Conservation (phyloP, 2,797 vertebrate genomes). For the Dendrocincla tyrannina region DNA sequence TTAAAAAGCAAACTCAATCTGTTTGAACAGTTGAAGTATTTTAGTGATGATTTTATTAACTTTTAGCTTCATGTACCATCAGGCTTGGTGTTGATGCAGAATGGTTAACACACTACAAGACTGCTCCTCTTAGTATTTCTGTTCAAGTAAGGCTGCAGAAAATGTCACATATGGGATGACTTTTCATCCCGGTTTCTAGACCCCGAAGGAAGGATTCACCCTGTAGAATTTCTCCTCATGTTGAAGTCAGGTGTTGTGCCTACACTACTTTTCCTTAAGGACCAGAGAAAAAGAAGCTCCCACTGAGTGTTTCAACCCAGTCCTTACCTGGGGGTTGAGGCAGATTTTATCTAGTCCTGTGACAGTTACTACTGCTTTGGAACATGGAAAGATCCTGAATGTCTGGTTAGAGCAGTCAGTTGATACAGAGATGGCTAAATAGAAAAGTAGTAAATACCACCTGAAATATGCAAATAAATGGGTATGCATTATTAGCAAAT, state of each 20-base stretch:
- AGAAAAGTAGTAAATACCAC: background rate
- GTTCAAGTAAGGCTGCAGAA: background rate
- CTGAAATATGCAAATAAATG: background rate
- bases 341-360: background rate
- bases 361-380: background rate
- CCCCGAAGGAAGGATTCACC: background rate
- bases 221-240: background rate
- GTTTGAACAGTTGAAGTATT: background rate
- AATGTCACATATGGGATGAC: background rate
- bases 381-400: background rate
- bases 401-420: background rate
- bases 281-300: background rate
- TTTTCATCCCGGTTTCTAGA: background rate
- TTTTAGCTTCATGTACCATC: background rate
- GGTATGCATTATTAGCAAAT: background rate
- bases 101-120: background rate
- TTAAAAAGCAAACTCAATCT: background rate
- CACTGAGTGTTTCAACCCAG: background rate
- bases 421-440: background rate
- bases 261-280: background rate
- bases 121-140: background rate
- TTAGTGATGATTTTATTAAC: conserved; percentile 15
- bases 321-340: background rate
- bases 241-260: background rate
- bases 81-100: background rate